phyloP scores from a whole-genome alignment of 1,140 invertebrate species.

The Aleiodes sp. region DNA sequence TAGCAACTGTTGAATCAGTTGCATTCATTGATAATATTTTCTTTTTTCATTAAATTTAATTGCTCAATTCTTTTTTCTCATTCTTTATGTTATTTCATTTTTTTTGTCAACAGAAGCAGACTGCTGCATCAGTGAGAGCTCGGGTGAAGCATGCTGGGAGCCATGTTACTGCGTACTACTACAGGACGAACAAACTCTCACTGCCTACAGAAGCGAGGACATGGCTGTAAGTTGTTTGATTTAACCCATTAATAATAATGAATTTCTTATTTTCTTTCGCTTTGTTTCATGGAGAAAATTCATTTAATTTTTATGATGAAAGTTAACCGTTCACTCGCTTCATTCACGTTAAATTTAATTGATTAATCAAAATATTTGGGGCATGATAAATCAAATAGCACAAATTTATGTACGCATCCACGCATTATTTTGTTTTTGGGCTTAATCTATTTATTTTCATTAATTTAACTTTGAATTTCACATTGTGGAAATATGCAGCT shows the following conservation, averaged over 20 bases:
- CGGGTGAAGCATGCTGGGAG: slow-evolving; percentile 75
- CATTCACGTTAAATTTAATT: neutral
- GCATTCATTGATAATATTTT: neutral
- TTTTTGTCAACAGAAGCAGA: slow-evolving; percentile 59
- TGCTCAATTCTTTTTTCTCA: neutral
- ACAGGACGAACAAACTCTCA: slow-evolving; percentile 85
- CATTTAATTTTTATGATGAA: no score
- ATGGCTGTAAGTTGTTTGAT: slow-evolving; percentile 77
- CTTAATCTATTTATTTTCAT: neutral
- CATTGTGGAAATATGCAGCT: slow-evolving; percentile 58
- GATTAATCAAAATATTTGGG: neutral
- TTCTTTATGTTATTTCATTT: neutral
- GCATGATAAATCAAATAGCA: neutral
- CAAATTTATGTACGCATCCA: neutral
- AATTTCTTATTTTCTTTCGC: slow-evolving; percentile 7
- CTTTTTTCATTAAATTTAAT: neutral
- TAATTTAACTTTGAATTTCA: slow-evolving; percentile 41
- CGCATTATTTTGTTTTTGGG: slow-evolving; percentile 5
- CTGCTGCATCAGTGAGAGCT: slow-evolving; percentile 59
- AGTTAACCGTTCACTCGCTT: neutral
- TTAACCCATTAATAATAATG: neutral
- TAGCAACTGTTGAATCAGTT: neutral
- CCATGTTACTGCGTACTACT: slow-evolving; percentile 88
- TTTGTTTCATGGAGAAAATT: no score
- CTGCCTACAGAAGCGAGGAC: slow-evolving; percentile 86